These are phyloP conservation scores for Chelon labrosus DNA, from an alignment of 2,797 vertebrate species.

Conservation along the genomic window DNA sequence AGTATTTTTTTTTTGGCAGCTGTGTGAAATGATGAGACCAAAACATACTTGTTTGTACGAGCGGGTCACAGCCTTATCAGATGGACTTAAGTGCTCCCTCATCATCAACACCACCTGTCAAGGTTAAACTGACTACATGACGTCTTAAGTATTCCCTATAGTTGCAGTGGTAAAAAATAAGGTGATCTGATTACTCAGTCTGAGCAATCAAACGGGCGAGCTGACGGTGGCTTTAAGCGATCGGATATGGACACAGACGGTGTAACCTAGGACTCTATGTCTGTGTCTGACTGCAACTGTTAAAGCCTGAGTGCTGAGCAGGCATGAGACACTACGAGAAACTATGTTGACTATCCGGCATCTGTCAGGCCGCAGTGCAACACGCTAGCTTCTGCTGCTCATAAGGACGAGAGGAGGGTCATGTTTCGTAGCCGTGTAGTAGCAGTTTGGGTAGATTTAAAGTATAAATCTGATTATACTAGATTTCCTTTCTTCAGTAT, in stretches of 20 bases:
- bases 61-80: neutral
- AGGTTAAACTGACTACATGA: neutral
- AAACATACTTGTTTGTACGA: neutral
- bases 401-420: slow-evolving; percentile 27
- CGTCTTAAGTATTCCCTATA: neutral
- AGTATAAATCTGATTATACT: neutral
- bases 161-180: neutral
- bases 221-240: neutral
- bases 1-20: neutral
- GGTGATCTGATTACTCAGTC: neutral
- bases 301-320: slow-evolving; percentile 50
- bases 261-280: neutral
- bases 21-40: neutral
- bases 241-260: slow-evolving; percentile 13
- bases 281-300: slow-evolving; percentile 43
- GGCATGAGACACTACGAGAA: slow-evolving; percentile 26
- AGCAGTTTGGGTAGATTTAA: slow-evolving; percentile 3
- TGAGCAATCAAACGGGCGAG: neutral
- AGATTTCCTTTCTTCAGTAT: neutral
- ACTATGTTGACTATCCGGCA: slow-evolving; percentile 67
- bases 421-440: slow-evolving; percentile 10
- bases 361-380: slow-evolving; percentile 54
- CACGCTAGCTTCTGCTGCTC: slow-evolving; percentile 33
- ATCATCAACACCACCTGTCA: neutral
- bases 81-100: neutral